These are phyloP conservation scores for Heterotis niloticus DNA, from an alignment of 2,113 vertebrate species.

Conservation along the genomic window DNA sequence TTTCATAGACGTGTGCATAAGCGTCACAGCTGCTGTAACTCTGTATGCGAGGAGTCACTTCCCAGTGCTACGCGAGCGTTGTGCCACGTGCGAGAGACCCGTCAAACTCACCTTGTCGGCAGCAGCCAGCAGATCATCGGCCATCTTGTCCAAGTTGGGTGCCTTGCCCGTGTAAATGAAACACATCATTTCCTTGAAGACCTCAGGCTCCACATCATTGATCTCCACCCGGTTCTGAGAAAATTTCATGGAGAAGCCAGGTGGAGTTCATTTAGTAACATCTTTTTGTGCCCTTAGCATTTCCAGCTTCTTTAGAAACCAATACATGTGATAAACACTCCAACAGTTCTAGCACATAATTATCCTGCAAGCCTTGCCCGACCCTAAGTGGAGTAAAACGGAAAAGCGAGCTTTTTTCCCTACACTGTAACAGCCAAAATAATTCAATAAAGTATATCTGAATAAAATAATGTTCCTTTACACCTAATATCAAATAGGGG, in stretches of 20 bases:
- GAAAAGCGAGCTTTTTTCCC: no score
- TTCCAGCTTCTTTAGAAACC: neutral
- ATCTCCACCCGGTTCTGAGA: conserved; percentile 94
- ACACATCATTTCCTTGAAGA: conserved; percentile 99
- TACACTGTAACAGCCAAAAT: no score
- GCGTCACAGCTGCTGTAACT: neutral
- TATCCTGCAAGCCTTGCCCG: no score
- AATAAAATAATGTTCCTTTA: no score
- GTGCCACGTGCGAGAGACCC: neutral
- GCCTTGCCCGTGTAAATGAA: conserved; percentile 98
- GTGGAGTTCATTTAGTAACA: neutral
- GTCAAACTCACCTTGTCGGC: conserved; percentile 82
- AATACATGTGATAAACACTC: neutral
- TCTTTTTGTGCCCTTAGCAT: neutral
- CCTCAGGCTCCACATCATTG: conserved; percentile 95
- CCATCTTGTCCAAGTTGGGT: conserved; percentile 97
- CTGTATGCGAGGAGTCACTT: neutral
- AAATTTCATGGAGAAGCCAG: neutral
- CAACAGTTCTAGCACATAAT: neutral
- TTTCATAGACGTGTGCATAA: no score
- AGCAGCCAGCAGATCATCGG: conserved; percentile 92
- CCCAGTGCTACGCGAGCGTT: neutral
- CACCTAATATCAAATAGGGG: no score
- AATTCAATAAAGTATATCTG: no score
- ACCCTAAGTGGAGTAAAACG: neutral